These are phyloP conservation scores for Hiodon alosoides DNA, from an alignment of 2,113 vertebrate species.

Conservation along the genomic window DNA sequence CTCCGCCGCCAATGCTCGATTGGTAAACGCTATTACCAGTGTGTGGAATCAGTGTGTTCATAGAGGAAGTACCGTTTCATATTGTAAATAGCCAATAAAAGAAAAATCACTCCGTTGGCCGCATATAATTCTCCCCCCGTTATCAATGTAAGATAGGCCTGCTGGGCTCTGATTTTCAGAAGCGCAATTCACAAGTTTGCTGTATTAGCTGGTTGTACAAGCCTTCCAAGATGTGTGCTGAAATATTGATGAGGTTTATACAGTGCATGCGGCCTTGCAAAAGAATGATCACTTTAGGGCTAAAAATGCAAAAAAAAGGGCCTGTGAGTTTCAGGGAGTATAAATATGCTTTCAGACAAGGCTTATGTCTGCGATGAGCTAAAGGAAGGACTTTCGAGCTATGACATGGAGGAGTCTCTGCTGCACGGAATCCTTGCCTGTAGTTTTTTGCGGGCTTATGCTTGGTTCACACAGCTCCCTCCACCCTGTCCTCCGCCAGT, in stretches of 20 bases:
- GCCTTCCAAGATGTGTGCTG: background rate
- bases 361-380: background rate
- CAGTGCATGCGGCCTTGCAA: background rate
- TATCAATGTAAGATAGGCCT: conserved; percentile 12
- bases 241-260: background rate
- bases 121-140: background rate
- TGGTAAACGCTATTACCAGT: background rate
- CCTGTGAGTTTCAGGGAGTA: too few relatives aligned
- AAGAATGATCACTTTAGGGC: too few relatives aligned
- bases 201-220: background rate
- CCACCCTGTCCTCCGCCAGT: background rate
- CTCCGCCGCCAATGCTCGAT: background rate
- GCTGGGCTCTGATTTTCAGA: background rate
- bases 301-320: too few relatives aligned
- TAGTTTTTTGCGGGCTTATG: background rate
- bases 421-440: background rate
- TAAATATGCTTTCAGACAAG: too few relatives aligned
- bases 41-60: background rate
- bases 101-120: background rate
- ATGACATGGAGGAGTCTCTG: background rate
- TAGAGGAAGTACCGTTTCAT: background rate
- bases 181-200: background rate
- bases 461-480: background rate
- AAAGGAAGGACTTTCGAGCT: background rate
- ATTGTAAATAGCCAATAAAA: conserved; percentile 4